Conservation (phyloP, 2,113 vertebrate species). For the Limanda limanda region DNA sequence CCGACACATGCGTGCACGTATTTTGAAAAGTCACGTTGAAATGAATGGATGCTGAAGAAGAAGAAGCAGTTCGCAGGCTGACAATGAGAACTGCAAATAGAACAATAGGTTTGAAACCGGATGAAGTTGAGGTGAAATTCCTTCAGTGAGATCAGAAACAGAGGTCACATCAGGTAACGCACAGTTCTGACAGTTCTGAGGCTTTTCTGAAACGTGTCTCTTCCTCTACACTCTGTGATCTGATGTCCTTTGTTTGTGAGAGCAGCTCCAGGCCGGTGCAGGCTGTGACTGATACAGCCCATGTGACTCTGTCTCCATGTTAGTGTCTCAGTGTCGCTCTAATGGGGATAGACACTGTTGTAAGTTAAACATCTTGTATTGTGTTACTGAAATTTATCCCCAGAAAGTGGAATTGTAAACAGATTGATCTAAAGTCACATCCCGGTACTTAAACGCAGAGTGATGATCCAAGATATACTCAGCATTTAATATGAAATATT, state of each 20-base stretch:
- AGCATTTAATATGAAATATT: no score
- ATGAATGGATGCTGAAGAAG: conserved; percentile 22
- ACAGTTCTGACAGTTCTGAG: conserved; percentile 11
- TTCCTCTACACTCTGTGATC: conserved; percentile 16
- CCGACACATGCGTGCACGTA: conserved; percentile 54
- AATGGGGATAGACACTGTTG: background rate
- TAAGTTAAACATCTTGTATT: background rate
- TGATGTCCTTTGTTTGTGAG: conserved; percentile 8
- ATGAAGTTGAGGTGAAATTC: background rate
- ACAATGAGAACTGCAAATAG: conserved; percentile 1
- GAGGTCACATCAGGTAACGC: background rate
- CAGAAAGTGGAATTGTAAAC: background rate
- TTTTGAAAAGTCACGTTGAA: background rate
- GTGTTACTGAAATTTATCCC: background rate
- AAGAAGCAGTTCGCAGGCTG: conserved; percentile 13
- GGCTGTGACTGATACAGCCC: background rate
- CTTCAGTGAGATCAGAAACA: background rate
- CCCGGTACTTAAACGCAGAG: no score
- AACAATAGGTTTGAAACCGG: conserved; percentile 5
- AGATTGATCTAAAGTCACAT: background rate
- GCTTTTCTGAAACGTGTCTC: background rate
- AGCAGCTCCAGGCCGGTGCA: conserved; percentile 8
- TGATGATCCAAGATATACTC: no score
- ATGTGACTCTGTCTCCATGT: conserved; percentile 1
- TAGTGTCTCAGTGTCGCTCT: background rate